Evolutionary conservation across 2,797 vertebrate genomes (phyloP), one percentile per base, ranked within the genome.

Genomic region (Notolepis coatsorum): DNA sequence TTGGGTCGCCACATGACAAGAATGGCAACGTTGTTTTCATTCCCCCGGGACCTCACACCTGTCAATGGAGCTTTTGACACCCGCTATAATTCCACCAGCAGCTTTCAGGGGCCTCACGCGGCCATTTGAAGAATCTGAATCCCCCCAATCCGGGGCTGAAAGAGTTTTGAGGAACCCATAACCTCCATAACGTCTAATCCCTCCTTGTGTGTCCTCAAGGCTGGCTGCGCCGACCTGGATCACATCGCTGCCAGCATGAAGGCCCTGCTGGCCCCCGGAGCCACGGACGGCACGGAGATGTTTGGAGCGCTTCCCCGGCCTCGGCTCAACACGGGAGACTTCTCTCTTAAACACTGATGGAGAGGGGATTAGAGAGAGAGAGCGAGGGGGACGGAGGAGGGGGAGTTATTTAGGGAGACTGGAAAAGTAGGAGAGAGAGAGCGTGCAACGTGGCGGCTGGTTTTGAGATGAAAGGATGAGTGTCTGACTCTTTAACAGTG

Each of bases 241-340:
- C 93, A 94, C 60, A 97, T 97, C 20, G 96, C 95, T 0, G 96
- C 95, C 64, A 96, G 95, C 63, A 97, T 97, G 95, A 94, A 95
- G 62, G 96, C 96, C 2, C 91, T 97, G 53, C 84, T 97, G 65
- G 93, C 93, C 45, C 91, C 96, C 0, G 92, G 95, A 9, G 95
- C 95, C 75, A 93, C 91, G 0, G 96, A 97, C 0, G 94, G 94
- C 66, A 96, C 95, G 0, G 95, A 97, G 81, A 96, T 97, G 88
- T 97, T 97, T 2, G 96, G 96, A 18, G 96, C 95, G 8, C 88
- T 97, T 66, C 96, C 96, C 1, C 91, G 95, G 2, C 96, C 96
- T 2, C 92, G 96, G 0, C 94, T 97, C 82, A 97, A 97, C 91
- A 96, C 95, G 0, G 95, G 95, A 3, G 96, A 97, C 87, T 96